phyloP scores from a whole-genome alignment of 2,113 vertebrate genomes.

The Dascyllus trimaculatus region DNA sequence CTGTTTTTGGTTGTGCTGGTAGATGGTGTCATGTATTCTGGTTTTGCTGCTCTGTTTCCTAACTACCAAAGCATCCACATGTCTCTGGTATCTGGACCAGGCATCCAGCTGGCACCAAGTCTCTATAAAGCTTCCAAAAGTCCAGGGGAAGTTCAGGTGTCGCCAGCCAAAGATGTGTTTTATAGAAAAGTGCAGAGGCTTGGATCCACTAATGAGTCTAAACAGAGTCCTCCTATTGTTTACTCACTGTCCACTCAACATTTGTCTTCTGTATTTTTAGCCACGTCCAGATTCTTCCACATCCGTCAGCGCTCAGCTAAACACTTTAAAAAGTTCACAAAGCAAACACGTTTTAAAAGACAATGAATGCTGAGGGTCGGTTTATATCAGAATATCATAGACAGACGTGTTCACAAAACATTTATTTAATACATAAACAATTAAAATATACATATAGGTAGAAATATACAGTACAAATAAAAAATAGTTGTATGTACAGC shows the following conservation, averaged over 20 bases:
- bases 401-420: constrained; percentile 54
- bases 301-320: not conserved
- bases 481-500: constrained; percentile 81
- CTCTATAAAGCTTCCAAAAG: constrained; percentile 40
- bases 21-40: constrained; percentile 63
- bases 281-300: constrained; percentile 9
- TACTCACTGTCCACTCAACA: not conserved
- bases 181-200: constrained; percentile 1
- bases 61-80: constrained; percentile 49
- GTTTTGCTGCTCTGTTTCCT: constrained; percentile 28
- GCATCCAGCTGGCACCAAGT: constrained; percentile 49
- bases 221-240: constrained; percentile 9
- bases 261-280: constrained; percentile 42
- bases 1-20: constrained; percentile 45
- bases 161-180: constrained; percentile 9
- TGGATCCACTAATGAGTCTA: no score
- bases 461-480: constrained; percentile 83
- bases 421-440: constrained; percentile 76
- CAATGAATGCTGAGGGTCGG: not conserved
- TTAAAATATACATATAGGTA: constrained; percentile 75
- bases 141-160: constrained; percentile 29
- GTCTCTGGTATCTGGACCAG: constrained; percentile 38
- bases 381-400: not conserved
- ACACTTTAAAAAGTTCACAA: constrained; percentile 3
- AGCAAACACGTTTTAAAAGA: constrained; percentile 10